Percentiles rank a stretch among this genome's conserved stretches.
phyloP scores from a whole-genome alignment of 2,888 invertebrate species.

The Andrena praecox region DNA sequence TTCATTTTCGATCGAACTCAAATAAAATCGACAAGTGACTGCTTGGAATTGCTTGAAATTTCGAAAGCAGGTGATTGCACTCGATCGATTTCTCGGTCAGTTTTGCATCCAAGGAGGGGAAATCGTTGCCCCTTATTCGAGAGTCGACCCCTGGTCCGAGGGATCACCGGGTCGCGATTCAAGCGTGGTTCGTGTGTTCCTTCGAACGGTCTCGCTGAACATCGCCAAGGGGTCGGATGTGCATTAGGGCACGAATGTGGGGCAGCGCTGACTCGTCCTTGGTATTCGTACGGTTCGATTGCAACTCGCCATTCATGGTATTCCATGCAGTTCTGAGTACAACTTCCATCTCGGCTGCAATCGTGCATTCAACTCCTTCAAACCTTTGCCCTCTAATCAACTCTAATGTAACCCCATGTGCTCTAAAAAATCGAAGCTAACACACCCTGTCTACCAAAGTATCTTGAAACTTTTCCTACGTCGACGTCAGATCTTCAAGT shows the following conservation, averaged over 20 bases:
- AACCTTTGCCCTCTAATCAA: neutral
- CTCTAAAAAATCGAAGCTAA: neutral
- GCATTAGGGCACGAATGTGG: conserved; percentile 70
- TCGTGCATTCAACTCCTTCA: neutral
- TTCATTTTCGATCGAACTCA: too few relatives aligned
- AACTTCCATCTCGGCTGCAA: neutral
- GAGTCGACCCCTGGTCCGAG: conserved; percentile 36
- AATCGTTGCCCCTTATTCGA: conserved; percentile 1
- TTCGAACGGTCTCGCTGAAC: conserved; percentile 60
- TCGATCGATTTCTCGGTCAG: conserved; percentile 3
- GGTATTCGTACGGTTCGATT: conserved; percentile 59
- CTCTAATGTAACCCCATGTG: neutral
- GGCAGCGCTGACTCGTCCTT: conserved; percentile 71
- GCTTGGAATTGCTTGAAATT: neutral
- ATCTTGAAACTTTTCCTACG: too few relatives aligned
- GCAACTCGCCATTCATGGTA: conserved; percentile 55
- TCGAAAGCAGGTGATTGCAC: neutral
- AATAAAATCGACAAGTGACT: too few relatives aligned
- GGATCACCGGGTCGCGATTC: conserved; percentile 55
- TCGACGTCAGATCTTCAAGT: too few relatives aligned
- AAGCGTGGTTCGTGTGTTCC: conserved; percentile 55
- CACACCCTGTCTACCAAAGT: neutral
- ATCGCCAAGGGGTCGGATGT: conserved; percentile 67
- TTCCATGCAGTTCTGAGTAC: neutral
- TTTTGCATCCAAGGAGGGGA: neutral